phyloP scores from a whole-genome alignment of 2,888 invertebrate species.

The Nephrocerus scutellatus region DNA sequence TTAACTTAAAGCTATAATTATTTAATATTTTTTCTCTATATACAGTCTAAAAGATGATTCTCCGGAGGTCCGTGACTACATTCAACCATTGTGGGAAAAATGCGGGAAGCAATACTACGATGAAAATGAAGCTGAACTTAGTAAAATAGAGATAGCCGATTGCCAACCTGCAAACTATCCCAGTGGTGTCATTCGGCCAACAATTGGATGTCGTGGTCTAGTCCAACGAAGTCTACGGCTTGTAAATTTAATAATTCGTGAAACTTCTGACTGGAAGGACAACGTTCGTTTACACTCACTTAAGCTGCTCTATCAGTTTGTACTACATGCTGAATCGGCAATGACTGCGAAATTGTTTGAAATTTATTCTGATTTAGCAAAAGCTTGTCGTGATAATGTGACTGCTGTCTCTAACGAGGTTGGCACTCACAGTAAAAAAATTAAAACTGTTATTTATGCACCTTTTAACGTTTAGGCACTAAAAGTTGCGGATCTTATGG shows the following conservation, averaged over 20 bases:
- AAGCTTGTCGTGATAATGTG: constrained; percentile 38
- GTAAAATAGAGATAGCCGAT: constrained; percentile 72
- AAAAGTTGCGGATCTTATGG: constrained; percentile 42
- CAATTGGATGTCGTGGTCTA: constrained; percentile 75
- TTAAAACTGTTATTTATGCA: not conserved
- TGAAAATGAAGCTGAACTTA: constrained; percentile 83
- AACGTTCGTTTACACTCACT: constrained; percentile 45
- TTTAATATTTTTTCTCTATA: constrained; percentile 4
- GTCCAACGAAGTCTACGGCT: constrained; percentile 59
- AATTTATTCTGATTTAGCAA: constrained; percentile 39
- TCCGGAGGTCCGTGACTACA: constrained; percentile 60
- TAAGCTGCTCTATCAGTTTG: constrained; percentile 43
- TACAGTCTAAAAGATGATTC: constrained; percentile 71
- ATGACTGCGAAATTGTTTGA: constrained; percentile 45
- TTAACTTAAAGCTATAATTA: constrained; percentile 13
- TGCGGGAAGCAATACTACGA: constrained; percentile 71
- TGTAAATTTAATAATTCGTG: constrained; percentile 37
- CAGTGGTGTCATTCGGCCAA: constrained; percentile 62
- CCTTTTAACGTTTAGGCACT: constrained; percentile 25
- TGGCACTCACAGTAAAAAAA: not conserved
- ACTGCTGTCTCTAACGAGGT: constrained; percentile 30
- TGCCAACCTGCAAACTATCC: constrained; percentile 69
- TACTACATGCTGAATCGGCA: constrained; percentile 42
- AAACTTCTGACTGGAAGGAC: constrained; percentile 45
- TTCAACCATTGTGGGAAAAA: constrained; percentile 60